Evolutionary conservation across 2,113 vertebrate species (phyloP), one percentile per base, ranked within the genome.

Genomic region (Anoura caudifer): DNA sequence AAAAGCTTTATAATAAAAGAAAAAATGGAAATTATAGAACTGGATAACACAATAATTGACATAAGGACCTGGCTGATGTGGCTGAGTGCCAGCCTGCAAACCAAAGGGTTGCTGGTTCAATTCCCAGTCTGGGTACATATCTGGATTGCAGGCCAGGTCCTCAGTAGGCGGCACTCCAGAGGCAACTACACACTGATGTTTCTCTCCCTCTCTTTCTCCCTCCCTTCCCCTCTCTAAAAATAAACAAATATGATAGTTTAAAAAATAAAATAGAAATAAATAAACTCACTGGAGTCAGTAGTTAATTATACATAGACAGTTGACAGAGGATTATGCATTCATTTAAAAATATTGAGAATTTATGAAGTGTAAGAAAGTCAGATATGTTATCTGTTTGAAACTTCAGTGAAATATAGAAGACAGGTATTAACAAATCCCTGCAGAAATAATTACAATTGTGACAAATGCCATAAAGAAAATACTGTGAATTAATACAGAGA

Each of bases 21-120:
- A 94, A 92, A 82, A 56, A 59, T 72, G 43, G 15, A 76, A 77
- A 79, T 83, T 94, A 79, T 90, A 90, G 16, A 77, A 90, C 20
- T 4, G 11, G 93, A 54, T 45, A 85, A 22, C n/a, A 79, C 38
- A 81, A 50, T 89, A 73, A 90, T n/a, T 84, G 47, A 93, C 82
- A 70, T 59, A 59, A 59, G 56, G 24, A 59, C 56, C 56, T 59
- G 56, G 22, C 22, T 59, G 56, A 9, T 59, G 56, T 24, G 22
- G 56, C 22, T 59, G 56, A 59, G 56, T 10, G 9, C 56, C 22
- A 59, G 22, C 22, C 56, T 59, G 56, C 56, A 59, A 59, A 59
- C 56, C 56, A 59, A 59, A 59, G 56, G 7, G 9, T 24, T 24
- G 8, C 20, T 24, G 56, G 56, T 59, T 59, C 2, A 9, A 59